A percentile compares a stretch with the other conserved stretches of the same genome.
Evolutionary conservation across 2,888 invertebrate genomes (phyloP).

Genomic region (Apodemia hepburni): DNA sequence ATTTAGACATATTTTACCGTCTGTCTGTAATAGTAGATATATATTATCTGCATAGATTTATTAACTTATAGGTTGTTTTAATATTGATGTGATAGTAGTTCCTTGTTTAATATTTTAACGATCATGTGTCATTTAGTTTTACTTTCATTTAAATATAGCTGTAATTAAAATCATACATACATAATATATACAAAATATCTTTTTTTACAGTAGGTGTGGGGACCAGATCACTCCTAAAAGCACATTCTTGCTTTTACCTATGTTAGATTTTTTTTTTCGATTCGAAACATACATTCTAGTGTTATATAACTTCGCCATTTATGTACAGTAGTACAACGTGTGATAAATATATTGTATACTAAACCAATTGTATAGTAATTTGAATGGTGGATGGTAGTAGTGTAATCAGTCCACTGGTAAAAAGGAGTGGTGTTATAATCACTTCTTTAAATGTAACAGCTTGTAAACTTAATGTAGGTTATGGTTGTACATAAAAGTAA

Average conservation of each 20-base stretch:
- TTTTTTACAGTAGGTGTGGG: slow-evolving; percentile 17
- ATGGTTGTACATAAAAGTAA: slow-evolving; percentile 57
- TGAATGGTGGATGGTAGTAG: slow-evolving; percentile 43
- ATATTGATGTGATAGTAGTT: slow-evolving; percentile 11
- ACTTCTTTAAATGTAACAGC: slow-evolving; percentile 49
- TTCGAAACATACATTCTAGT: slow-evolving; percentile 29
- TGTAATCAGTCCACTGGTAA: slow-evolving; percentile 41
- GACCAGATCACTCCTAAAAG: slow-evolving; percentile 17
- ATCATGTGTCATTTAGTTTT: not conserved
- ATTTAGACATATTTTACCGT: no score
- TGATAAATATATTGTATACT: slow-evolving; percentile 48
- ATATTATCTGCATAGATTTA: no score
- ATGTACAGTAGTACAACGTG: slow-evolving; percentile 64
- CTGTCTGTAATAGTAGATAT: no score
- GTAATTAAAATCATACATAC: not conserved
- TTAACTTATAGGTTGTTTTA: slow-evolving; percentile 5
- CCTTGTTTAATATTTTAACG: slow-evolving; percentile 4
- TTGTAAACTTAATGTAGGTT: slow-evolving; percentile 52
- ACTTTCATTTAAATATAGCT: not conserved
- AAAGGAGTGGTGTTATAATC: slow-evolving; percentile 71
- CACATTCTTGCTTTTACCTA: slow-evolving; percentile 4
- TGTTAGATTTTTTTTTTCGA: slow-evolving; percentile 26
- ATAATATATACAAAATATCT: slow-evolving; percentile 1
- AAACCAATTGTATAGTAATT: slow-evolving; percentile 38
- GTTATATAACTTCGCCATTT: slow-evolving; percentile 54